A percentile compares a stretch with the other conserved stretches of the same genome.
phyloP scores from a whole-genome alignment of 2,888 invertebrate species.

The Drosophila picticornis region DNA sequence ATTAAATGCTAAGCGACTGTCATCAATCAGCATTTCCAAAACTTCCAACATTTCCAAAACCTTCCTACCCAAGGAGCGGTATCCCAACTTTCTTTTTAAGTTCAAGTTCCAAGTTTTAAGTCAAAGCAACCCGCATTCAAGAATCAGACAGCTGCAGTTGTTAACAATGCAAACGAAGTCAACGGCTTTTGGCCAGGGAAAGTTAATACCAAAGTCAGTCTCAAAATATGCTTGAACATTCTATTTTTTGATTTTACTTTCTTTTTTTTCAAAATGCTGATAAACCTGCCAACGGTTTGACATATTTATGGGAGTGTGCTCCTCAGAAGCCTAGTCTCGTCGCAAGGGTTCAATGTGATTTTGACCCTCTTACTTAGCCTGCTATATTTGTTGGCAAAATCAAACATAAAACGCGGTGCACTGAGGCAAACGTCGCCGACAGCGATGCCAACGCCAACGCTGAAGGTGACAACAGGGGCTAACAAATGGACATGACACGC shows the following conservation, averaged over 20 bases:
- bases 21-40: background rate
- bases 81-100: background rate
- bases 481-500: conserved; percentile 78
- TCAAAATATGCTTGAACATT: background rate
- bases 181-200: background rate
- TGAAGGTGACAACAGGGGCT: conserved; percentile 68
- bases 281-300: conserved; percentile 22
- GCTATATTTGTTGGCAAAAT: conserved; percentile 39
- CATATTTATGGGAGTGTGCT: conserved; percentile 16
- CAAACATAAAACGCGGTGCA: conserved; percentile 34
- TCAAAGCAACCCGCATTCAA: conserved; percentile 8
- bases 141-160: background rate
- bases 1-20: background rate
- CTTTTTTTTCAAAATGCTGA: conserved; percentile 25
- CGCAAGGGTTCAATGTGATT: conserved; percentile 45
- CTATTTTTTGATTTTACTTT: background rate
- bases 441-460: conserved; percentile 6
- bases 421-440: conserved; percentile 45
- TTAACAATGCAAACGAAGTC: conserved; percentile 3
- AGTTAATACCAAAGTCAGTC: conserved; percentile 4
- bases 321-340: conserved; percentile 50
- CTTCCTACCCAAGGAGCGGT: too few relatives aligned
- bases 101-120: background rate
- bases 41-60: background rate
- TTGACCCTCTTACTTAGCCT: conserved; percentile 32